phyloP scores from a whole-genome alignment of 2,797 vertebrate genomes.

The Ficedula albicollis region DNA sequence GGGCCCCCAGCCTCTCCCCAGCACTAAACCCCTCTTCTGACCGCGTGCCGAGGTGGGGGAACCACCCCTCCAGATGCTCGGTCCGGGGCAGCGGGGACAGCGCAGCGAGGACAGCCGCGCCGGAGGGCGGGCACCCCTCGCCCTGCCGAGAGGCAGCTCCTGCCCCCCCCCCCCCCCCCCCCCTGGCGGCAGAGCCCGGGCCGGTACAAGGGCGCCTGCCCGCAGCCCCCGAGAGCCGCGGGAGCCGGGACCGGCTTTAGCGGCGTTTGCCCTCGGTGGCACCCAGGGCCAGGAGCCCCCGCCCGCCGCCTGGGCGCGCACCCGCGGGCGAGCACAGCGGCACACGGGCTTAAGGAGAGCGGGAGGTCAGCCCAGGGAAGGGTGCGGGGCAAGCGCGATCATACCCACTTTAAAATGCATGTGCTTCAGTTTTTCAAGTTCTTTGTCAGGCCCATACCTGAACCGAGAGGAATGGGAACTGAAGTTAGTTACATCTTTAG shows the following conservation, averaged over 20 bases:
- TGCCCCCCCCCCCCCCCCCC: no score
- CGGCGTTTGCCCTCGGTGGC: background rate
- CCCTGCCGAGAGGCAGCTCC: background rate
- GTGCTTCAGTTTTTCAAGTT: background rate
- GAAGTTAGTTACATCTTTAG: background rate
- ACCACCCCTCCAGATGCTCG: background rate
- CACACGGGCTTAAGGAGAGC: background rate
- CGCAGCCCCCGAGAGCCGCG: background rate
- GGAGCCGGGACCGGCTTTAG: background rate
- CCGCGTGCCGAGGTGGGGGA: background rate
- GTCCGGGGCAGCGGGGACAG: background rate
- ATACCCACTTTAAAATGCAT: rapidly evolving
- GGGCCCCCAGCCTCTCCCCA: background rate
- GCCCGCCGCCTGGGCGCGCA: background rate
- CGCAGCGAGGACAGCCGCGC: background rate
- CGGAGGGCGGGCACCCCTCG: background rate
- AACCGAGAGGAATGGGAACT: background rate
- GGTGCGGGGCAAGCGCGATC: background rate
- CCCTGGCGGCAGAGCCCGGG: background rate
- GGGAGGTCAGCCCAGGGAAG: no score
- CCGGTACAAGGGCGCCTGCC: background rate
- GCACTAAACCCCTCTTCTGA: background rate
- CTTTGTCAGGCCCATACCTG: background rate
- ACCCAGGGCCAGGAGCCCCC: background rate
- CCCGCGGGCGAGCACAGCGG: background rate